A percentile compares a stretch with the other conserved stretches of the same genome.
phyloP scores from a whole-genome alignment of 2,888 invertebrate species.

The Acleris cristana region DNA sequence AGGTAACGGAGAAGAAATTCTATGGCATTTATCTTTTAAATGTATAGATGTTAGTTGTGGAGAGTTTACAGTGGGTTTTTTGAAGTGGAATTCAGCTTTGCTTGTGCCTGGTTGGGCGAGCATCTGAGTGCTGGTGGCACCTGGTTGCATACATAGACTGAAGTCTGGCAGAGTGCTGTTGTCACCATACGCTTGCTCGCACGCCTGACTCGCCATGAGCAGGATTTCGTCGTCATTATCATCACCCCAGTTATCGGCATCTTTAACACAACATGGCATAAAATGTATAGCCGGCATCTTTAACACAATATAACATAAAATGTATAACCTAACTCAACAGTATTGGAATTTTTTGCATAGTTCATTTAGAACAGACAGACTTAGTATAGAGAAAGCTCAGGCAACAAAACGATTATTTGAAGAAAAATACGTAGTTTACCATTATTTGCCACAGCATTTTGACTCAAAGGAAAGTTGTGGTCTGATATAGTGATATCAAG shows the following conservation, averaged over 20 bases:
- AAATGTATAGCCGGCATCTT: slow-evolving; percentile 34
- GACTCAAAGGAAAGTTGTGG: slow-evolving; percentile 77
- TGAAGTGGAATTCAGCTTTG: slow-evolving; percentile 58
- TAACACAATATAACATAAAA: slow-evolving; percentile 27
- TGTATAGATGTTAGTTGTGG: slow-evolving; percentile 56
- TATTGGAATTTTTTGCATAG: too few relatives aligned
- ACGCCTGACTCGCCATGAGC: slow-evolving; percentile 75
- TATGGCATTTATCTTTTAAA: slow-evolving; percentile 66
- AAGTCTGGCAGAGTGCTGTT: slow-evolving; percentile 66
- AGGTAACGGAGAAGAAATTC: slow-evolving; percentile 71
- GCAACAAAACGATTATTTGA: too few relatives aligned
- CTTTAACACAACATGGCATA: slow-evolving; percentile 25
- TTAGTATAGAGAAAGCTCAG: too few relatives aligned
- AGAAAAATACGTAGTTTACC: slow-evolving; percentile 48
- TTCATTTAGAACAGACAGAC: too few relatives aligned
- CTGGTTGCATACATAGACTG: slow-evolving; percentile 68
- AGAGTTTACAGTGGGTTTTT: slow-evolving; percentile 59
- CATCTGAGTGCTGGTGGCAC: slow-evolving; percentile 70
- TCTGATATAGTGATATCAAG: slow-evolving; percentile 72
- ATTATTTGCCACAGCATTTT: slow-evolving; percentile 59
- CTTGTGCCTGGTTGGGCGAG: slow-evolving; percentile 53
- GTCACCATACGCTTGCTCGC: slow-evolving; percentile 65
- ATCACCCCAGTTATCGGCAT: slow-evolving; percentile 69
- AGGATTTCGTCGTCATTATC: slow-evolving; percentile 78
- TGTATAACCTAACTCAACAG: slow-evolving; percentile 22